Conservation (phyloP, 2,113 vertebrate genomes). For the Tragulus kanchil region DNA sequence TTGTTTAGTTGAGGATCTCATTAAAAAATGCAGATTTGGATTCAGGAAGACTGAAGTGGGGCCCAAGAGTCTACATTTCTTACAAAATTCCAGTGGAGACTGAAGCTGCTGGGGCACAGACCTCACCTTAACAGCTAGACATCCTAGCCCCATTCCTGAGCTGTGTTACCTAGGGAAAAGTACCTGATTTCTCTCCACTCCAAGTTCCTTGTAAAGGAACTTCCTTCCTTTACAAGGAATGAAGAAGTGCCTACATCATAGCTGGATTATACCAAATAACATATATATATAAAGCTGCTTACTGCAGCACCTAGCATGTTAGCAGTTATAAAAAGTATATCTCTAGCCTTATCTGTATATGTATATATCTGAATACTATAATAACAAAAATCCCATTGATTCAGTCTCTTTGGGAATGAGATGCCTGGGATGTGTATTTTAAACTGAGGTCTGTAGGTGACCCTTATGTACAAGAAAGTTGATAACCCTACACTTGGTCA, state of each 20-base stretch:
- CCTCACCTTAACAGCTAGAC: background rate
- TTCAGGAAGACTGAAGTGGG: background rate
- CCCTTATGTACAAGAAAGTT: background rate
- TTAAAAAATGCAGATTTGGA: background rate
- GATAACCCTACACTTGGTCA: background rate
- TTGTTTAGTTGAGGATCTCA: background rate
- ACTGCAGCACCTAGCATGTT: background rate
- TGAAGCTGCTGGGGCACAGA: background rate
- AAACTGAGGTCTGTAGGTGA: background rate
- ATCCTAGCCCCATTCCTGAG: background rate
- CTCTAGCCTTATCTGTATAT: background rate
- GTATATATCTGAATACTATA: background rate
- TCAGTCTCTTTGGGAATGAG: background rate
- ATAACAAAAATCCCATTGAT: constrained; percentile 2
- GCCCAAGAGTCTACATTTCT: background rate
- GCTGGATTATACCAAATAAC: background rate
- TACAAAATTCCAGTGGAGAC: background rate
- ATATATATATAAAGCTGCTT: background rate
- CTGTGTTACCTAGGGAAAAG: background rate
- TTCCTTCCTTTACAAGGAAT: background rate
- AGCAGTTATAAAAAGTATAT: background rate
- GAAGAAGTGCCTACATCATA: background rate
- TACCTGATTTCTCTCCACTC: background rate
- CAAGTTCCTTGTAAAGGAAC: background rate
- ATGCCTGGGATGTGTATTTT: constrained; percentile 27